Percentiles rank a stretch among this genome's conserved stretches.
phyloP scores from a whole-genome alignment of 2,113 vertebrate genomes.

The Pardalotus punctatus region DNA sequence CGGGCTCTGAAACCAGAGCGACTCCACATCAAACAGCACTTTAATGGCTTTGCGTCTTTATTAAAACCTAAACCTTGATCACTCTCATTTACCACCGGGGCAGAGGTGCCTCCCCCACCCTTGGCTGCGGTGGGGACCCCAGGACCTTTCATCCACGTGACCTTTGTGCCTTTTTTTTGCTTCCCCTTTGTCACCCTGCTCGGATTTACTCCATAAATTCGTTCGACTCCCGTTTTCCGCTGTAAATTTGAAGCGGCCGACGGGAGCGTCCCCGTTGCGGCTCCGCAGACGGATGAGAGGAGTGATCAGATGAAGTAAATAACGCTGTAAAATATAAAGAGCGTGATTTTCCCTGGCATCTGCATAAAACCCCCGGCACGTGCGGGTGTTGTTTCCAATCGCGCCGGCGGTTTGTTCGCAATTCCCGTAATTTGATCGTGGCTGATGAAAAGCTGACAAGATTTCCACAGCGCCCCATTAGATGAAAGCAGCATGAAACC shows the following conservation, averaged over 20 bases:
- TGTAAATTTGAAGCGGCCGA: not conserved
- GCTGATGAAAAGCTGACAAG: constrained; percentile 87
- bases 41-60: not conserved
- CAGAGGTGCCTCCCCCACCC: not conserved
- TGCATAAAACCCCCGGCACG: constrained; percentile 67
- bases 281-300: constrained; percentile 1
- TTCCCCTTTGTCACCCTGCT: not conserved
- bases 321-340: constrained; percentile 66
- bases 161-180: not conserved
- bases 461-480: constrained; percentile 81
- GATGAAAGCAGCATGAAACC: constrained; percentile 86
- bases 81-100: not conserved
- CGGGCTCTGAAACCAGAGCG: not conserved
- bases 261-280: not conserved
- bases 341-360: constrained; percentile 75
- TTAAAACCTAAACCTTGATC: constrained; percentile 32
- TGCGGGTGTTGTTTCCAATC: constrained; percentile 74
- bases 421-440: constrained; percentile 80
- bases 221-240: not conserved
- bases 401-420: not conserved
- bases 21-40: not conserved
- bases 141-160: not conserved
- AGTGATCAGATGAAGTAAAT: constrained; percentile 60
- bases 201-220: constrained; percentile 8
- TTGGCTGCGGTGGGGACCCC: not conserved